Base-by-base conservation (phyloP, 2,797 vertebrate species). In the Tiaroga cobitis region DNA sequence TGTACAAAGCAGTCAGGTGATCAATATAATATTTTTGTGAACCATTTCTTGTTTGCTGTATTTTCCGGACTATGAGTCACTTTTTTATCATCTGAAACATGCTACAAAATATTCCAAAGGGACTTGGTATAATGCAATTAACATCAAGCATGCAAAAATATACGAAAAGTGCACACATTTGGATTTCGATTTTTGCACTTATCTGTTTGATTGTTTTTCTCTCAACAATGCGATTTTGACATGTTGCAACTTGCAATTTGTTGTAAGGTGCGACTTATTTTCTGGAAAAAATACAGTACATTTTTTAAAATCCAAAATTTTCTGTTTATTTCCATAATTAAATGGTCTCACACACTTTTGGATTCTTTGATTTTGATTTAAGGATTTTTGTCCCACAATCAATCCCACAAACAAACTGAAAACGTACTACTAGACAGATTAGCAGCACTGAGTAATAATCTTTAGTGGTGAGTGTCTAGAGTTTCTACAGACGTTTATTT, bases 391-490 rank as follows among this genome's bases (percentile, higher is more conserved):
- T 18, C 43, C 26, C 18, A 46, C 6, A 41, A 4, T 26, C 5
- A 74, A 24, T 82, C 6, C 16, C 54, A 70, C 32, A 29, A 68
- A 73, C 49, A 51, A 81, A 72, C 16, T 46, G 70, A 75, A 83
- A 67, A 67, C 16, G 0, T 37, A 37, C 26, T 51, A 34, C 41
- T 72, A 46, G 61, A 74, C 21, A 19, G 56, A 65, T 83, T 65
- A 74, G 54, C 39, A 49, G 18, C n/a, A 80, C n/a, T 67, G 29
- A 68, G 32, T 65, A 67, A 75, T 75, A 49, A 51, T 84, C 73
- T 68, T 54, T 83, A 68, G n/a, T 15, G 67, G 15, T 56, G n/a
- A 37, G 65, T 49, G 29, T 83, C 34, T 21, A 37, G 24, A 39
- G 18, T 78, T 82, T 76, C n/a, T 70, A 34, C 29, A 78, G 51